Evolutionary conservation across 1,140 invertebrate genomes (phyloP).

Genomic region (Drosophila kepulauana): DNA sequence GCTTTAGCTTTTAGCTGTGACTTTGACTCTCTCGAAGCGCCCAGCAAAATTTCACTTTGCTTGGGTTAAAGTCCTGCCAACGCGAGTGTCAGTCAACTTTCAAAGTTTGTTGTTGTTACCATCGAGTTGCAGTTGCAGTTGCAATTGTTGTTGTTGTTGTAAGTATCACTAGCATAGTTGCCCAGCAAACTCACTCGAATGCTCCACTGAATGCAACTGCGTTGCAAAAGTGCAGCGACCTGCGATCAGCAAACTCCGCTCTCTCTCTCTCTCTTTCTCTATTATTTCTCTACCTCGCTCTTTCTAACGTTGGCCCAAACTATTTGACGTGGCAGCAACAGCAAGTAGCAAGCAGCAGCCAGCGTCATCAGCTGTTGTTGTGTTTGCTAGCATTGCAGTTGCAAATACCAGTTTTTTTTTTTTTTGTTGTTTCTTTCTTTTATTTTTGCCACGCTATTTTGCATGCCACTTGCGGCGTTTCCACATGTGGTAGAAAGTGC

Average conservation of each 20-base stretch:
- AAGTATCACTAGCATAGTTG: slow-evolving; percentile 81
- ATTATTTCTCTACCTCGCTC: slow-evolving; percentile 20
- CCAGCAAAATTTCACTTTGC: slow-evolving; percentile 75
- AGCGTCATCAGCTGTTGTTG: slow-evolving; percentile 28
- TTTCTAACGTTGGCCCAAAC: slow-evolving; percentile 22
- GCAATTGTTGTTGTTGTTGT: slow-evolving; percentile 34
- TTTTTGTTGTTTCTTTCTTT: slow-evolving; percentile 25
- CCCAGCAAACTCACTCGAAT: slow-evolving; percentile 78
- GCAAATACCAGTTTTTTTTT: slow-evolving; percentile 67
- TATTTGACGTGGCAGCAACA: slow-evolving; percentile 20
- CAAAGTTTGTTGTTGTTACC: slow-evolving; percentile 39
- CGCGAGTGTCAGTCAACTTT: slow-evolving; percentile 77
- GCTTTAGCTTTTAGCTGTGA: slow-evolving; percentile 29
- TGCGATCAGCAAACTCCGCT: slow-evolving; percentile 56
- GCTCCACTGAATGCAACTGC: slow-evolving; percentile 70
- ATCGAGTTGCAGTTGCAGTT: slow-evolving; percentile 19
- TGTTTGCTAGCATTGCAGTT: slow-evolving; percentile 25
- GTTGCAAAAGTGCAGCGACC: slow-evolving; percentile 69
- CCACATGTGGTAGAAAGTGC: slow-evolving; percentile 52
- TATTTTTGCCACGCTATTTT: slow-evolving; percentile 64
- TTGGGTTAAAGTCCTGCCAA: slow-evolving; percentile 79
- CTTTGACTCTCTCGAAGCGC: slow-evolving; percentile 22
- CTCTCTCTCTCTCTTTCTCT: neutral
- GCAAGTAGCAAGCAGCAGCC: neutral
- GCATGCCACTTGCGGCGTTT: slow-evolving; percentile 44